Conservation (phyloP, 2,113 vertebrate genomes). For the Erythrocercus mccallii region DNA sequence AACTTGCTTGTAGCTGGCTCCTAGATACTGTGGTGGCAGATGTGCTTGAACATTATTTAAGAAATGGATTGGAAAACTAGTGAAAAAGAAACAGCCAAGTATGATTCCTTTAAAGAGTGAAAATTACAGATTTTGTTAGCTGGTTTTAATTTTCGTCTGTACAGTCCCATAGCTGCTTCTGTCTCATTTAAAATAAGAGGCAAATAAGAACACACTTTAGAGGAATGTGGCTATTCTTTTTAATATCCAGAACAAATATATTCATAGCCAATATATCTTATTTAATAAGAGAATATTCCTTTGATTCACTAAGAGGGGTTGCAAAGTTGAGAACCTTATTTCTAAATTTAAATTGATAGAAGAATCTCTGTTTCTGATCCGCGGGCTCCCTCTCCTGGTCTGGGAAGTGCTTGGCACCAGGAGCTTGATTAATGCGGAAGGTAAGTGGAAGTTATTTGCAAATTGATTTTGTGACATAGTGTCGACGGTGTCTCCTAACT, state of each 20-base stretch:
- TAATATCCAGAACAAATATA: neutral
- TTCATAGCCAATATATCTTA: neutral
- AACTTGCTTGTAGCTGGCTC: neutral
- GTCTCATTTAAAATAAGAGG: neutral
- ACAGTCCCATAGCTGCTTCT: neutral
- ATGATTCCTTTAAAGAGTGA: neutral
- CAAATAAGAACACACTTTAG: neutral
- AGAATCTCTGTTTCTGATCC: neutral
- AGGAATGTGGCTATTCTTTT: neutral
- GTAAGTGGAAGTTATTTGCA: neutral
- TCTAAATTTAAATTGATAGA: neutral
- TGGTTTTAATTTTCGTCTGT: neutral
- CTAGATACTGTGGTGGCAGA: neutral
- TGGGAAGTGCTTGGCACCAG: neutral
- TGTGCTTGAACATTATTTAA: neutral
- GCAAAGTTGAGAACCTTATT: neutral
- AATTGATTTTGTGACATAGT: neutral
- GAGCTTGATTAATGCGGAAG: neutral
- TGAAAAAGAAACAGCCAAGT: neutral
- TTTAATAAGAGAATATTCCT: neutral
- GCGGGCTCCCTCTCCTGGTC: constrained; percentile 60
- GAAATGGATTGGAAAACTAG: neutral
- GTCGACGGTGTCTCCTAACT: neutral
- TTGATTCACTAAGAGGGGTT: neutral
- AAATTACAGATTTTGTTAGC: neutral